Percentiles rank a stretch among this genome's conserved stretches.
These are phyloP conservation scores for Linnaemya tessellans DNA, from an alignment of 2,888 invertebrate genomes.

Conservation along the genomic window DNA sequence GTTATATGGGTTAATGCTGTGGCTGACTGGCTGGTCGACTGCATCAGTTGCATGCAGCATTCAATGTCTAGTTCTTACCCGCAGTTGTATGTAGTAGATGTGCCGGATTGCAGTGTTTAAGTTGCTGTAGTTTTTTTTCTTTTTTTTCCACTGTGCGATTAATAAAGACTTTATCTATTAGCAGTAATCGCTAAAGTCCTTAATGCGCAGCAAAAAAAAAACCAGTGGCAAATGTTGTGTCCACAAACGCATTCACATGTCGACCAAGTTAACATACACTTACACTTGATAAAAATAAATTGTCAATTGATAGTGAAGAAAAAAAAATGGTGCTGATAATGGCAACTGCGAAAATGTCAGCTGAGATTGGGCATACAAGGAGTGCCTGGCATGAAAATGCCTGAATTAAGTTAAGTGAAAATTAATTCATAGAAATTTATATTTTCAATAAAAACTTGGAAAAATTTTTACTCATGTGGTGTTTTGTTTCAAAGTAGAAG, in stretches of 20 bases:
- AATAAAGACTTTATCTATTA: slow-evolving; percentile 78
- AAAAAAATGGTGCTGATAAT: slow-evolving; percentile 10
- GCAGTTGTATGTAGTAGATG: slow-evolving; percentile 20
- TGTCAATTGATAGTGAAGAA: slow-evolving; percentile 60
- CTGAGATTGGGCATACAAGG: background rate
- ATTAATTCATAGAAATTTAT: slow-evolving; percentile 2
- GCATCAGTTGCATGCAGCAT: slow-evolving; percentile 53
- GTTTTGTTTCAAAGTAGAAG: too few relatives aligned
- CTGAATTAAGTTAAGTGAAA: slow-evolving; percentile 8
- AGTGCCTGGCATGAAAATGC: slow-evolving; percentile 24
- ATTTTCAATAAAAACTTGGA: too few relatives aligned
- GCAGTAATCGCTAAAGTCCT: slow-evolving; percentile 77
- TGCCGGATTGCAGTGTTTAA: slow-evolving; percentile 45
- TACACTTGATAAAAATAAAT: slow-evolving; percentile 65
- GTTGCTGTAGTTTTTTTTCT: slow-evolving; percentile 19
- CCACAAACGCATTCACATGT: slow-evolving; percentile 74
- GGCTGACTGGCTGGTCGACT: slow-evolving; percentile 29
- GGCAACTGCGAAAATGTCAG: slow-evolving; percentile 10
- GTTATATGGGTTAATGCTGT: slow-evolving; percentile 61
- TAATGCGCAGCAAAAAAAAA: slow-evolving; percentile 68
- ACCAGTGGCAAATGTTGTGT: slow-evolving; percentile 70
- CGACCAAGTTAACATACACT: slow-evolving; percentile 70
- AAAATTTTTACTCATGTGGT: too few relatives aligned
- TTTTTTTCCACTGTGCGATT: slow-evolving; percentile 66
- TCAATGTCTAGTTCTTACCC: slow-evolving; percentile 20